Conservation (phyloP, 2,113 vertebrate species). For the pig (Sus scrofa) region T2T-Sscrofa CM000812.6:202966501-202967000, state of each 20-base stretch:
- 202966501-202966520: neutral
- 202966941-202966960: neutral
- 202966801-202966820: neutral
- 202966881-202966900: neutral
- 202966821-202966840: neutral
- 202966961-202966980: neutral
- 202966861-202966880: neutral
- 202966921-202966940: neutral
- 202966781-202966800: neutral
- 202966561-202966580: neutral
- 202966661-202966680: neutral
- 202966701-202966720: rapidly evolving
- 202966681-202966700: neutral
- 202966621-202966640: neutral
- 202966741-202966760: neutral
- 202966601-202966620: neutral
- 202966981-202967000: neutral
- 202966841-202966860: neutral
- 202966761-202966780: neutral
- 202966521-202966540: neutral
- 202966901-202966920: neutral
- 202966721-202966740: neutral
- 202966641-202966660: neutral
- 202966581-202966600: neutral
- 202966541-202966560: neutral